A percentile compares a stretch with the other conserved stretches of the same genome.
Conservation (phyloP, 1,140 invertebrate genomes). For the Drosophila orosa region DNA sequence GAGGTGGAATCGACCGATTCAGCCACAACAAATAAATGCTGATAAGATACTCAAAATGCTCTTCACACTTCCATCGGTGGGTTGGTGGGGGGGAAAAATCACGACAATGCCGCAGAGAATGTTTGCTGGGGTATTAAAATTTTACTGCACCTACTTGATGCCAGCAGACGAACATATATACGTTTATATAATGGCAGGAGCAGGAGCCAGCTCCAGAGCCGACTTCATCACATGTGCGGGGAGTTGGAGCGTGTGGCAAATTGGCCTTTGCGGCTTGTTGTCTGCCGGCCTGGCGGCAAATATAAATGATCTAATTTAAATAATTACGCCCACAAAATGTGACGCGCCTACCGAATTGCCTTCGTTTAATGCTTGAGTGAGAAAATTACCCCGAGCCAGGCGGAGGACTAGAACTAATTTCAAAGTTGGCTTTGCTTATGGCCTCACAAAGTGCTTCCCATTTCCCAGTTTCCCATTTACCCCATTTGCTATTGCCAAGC, state of each 20-base stretch:
- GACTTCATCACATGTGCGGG: constrained; percentile 64
- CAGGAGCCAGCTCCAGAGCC: constrained; percentile 12
- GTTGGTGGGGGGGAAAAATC: constrained; percentile 47
- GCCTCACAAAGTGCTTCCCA: constrained; percentile 43
- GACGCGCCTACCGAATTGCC: constrained; percentile 56
- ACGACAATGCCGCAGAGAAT: constrained; percentile 36
- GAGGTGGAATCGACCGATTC: constrained; percentile 3
- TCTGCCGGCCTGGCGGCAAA: constrained; percentile 63
- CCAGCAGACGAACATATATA: constrained; percentile 21
- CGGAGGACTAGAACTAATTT: constrained; percentile 42
- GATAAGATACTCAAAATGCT: constrained; percentile 71
- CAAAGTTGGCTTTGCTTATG: constrained; percentile 54
- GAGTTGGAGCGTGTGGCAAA: constrained; percentile 56
- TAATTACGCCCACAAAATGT: constrained; percentile 74
- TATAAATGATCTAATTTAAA: constrained; percentile 80
- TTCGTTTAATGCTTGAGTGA: constrained; percentile 67
- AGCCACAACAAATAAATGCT: constrained; percentile 40
- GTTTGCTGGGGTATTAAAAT: constrained; percentile 68
- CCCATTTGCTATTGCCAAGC: constrained; percentile 18
- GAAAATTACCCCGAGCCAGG: constrained; percentile 55
- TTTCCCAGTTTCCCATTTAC: constrained; percentile 9
- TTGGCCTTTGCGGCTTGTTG: constrained; percentile 58
- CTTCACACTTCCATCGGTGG: constrained; percentile 49
- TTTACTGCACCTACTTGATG: constrained; percentile 64
- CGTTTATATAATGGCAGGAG: not conserved